Evolutionary conservation across 2,888 invertebrate species (phyloP), one percentile per base, ranked within the genome.

Genomic region (Watsonalla binaria): DNA sequence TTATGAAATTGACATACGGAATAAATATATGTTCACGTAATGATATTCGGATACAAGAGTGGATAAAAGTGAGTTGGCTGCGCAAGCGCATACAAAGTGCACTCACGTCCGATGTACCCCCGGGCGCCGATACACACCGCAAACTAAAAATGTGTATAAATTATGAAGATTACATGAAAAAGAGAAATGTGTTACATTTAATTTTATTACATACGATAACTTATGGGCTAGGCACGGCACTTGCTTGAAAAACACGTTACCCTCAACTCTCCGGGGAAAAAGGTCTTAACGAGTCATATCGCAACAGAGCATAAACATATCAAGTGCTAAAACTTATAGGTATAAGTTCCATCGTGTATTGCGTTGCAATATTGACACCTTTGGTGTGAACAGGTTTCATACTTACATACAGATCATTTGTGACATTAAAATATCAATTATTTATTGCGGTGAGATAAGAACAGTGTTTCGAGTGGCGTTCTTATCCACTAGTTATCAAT

Each of bases 101-200:
- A 54, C 58, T 54, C 55, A 59, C 61, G 63, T 66, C 58, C 60
- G 63, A 65, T 69, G 68, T 70, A 71, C 78, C 83, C 79, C 55
- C 78, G 62, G 84, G 84, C 83, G 82, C 78, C 83, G 77, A 80
- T 80, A 78, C 80, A 80, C 81, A 81, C 82, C 82, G 84, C 85
- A 63, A 84, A 83, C 87, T 87, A 86, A 90, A 90, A 90, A 87
- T 86, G 80, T 83, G 80, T 84, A 88, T 90, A 90, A 89, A 88
- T 89, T 88, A 89, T 88, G 80, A 88, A 90, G 88, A 90, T 90
- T 88, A 89, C 83, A 84, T 84, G 89, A 86, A 88, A 90, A 90
- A 87, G 89, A 90, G 86, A 89, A 90, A 90, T 89, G 88, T 89
- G 89, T 85, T 89, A 89, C 89, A 90, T 90, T 90, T 90, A 89